Evolutionary conservation across 2,797 vertebrate species (phyloP), one percentile per base, ranked within the genome.

Genomic region (Poeciliopsis gracilis): DNA sequence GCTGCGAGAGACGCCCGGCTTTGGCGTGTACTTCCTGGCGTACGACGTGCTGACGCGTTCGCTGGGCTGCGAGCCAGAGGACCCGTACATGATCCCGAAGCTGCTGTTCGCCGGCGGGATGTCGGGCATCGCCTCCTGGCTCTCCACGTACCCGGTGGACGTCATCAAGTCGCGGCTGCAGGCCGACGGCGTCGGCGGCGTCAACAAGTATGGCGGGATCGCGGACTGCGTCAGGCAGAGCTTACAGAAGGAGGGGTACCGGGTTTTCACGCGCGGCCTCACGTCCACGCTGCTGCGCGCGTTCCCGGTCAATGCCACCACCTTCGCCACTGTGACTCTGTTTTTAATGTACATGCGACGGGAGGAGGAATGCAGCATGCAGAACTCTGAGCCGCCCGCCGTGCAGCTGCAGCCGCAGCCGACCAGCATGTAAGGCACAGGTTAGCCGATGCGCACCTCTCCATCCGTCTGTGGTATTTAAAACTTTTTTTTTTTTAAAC

Each of bases 131-230:
- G 94, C 96, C 3, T 99, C 98, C 51, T 99, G 98, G 98, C 84
- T 99, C 57, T 99, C 98, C 10, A 99, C 98, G 38, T 99, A 99
- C 47, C 98, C 98, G 0, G 87, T 98, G 84, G 98, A 99, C n/a
- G 98, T 99, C 89, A 97, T 99, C 84, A 99, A 99, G 89, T 99
- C 98, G 0, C 96, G 98, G 12, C 94, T 99, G 1, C 98, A 99
- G 92, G 98, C 98, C 0, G 98, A 99, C 0, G 98, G 98, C 0
- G 92, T 98, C 0, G 97, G 97, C 0, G 97, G 98, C 0, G 83
- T 96, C 55, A 91, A 95, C 3, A 95, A 96, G 72, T 99, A 99
- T 89, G 94, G 38, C 0, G 94, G 98, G 80, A 98, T 99, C 25
- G 76, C 95, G 18, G 98, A 99, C 96, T 99, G 98, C 0, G 73